A percentile compares a stretch with the other conserved stretches of the same genome.
Evolutionary conservation across 2,797 vertebrate genomes (phyloP).

Genomic region (Enteromius radiatus): DNA sequence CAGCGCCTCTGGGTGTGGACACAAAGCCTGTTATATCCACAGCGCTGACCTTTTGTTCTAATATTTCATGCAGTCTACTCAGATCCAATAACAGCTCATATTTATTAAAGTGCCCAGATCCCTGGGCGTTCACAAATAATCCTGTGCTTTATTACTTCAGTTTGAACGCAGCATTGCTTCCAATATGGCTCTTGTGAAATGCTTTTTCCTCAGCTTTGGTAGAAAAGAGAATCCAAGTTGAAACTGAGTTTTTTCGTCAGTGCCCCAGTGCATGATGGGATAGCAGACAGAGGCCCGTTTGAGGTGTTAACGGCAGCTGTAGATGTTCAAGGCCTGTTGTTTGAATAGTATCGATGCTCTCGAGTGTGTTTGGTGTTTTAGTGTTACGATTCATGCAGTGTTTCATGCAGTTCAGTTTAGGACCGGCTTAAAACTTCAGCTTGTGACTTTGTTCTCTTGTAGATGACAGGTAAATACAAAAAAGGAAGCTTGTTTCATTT

Average conservation of each 20-base stretch:
- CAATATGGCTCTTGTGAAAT: slow-evolving; percentile 21
- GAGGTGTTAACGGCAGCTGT: background rate
- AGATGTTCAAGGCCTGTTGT: slow-evolving; percentile 21
- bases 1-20: slow-evolving; percentile 30
- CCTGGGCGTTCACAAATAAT: slow-evolving; percentile 15
- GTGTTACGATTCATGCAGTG: background rate
- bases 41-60: slow-evolving; percentile 33
- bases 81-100: slow-evolving; percentile 27
- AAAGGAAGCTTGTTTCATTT: background rate
- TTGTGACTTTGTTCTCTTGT: background rate
- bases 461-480: background rate
- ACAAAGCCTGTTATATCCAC: slow-evolving; percentile 9
- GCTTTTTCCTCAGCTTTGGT: background rate
- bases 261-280: slow-evolving; percentile 30
- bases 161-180: background rate
- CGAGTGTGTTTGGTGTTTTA: slow-evolving; percentile 7
- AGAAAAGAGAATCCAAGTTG: slow-evolving; percentile 5
- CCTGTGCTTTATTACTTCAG: slow-evolving; percentile 3
- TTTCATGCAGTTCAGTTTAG: slow-evolving; percentile 4
- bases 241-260: background rate
- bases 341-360: slow-evolving; percentile 1
- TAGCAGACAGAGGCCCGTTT: background rate
- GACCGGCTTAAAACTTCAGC: background rate
- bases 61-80: slow-evolving; percentile 12
- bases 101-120: slow-evolving; percentile 32